A percentile compares a stretch with the other conserved stretches of the same genome.
These are phyloP conservation scores for Neoseiulus cucumeris DNA, from an alignment of 1,140 invertebrate genomes.

Conservation along the genomic window DNA sequence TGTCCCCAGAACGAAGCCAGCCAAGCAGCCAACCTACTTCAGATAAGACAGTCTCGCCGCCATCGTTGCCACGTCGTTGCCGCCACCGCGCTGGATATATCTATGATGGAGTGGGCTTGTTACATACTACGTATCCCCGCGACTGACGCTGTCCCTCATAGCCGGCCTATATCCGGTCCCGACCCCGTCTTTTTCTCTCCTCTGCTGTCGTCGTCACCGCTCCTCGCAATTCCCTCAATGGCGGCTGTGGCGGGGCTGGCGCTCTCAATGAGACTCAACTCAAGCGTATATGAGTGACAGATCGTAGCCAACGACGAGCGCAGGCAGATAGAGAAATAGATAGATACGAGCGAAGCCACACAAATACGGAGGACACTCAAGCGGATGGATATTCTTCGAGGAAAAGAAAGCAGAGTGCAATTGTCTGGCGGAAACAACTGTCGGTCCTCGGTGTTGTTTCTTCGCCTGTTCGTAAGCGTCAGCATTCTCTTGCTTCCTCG, in stretches of 20 bases:
- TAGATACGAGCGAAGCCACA: not conserved
- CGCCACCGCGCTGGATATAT: not conserved
- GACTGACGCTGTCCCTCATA: not conserved
- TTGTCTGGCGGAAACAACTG: not conserved
- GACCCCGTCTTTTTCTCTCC: not conserved
- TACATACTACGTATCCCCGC: not conserved
- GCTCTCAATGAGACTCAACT: not conserved
- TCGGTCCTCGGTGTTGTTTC: not conserved
- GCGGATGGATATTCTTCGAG: not conserved
- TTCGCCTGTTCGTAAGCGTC: not conserved
- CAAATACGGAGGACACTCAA: not conserved
- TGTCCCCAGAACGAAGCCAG: too few species aligned
- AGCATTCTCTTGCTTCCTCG: not conserved
- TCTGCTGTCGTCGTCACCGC: not conserved
- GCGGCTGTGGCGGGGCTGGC: not conserved
- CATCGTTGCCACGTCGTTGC: too few species aligned
- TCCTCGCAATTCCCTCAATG: not conserved
- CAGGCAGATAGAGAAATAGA: not conserved
- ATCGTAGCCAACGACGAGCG: not conserved
- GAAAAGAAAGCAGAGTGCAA: not conserved
- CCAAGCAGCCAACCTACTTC: too few species aligned
- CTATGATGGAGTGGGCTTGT: conserved; percentile 9
- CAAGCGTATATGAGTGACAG: conserved; percentile 8
- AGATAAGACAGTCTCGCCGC: too few species aligned
- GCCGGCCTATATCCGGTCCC: not conserved